Evolutionary conservation across 2,797 vertebrate species (phyloP).

Genomic region (Naso thynnoides): DNA sequence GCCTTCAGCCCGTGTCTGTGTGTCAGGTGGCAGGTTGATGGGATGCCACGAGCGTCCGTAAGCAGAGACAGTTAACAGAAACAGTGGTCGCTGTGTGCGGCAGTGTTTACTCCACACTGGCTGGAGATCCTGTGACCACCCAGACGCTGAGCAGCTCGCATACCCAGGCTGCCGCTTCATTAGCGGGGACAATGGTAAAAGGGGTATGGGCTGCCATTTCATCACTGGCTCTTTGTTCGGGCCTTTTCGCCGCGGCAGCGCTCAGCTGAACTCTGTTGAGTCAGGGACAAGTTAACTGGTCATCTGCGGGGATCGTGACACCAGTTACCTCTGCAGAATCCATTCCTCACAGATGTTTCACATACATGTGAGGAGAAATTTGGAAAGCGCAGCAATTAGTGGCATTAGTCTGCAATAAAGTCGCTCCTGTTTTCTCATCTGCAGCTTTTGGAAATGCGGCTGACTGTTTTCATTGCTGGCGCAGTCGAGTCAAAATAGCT

Average conservation of each 20-base stretch:
- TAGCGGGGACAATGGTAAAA: conserved; percentile 59
- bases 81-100: conserved; percentile 38
- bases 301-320: conserved; percentile 35
- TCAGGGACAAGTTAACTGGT: conserved; percentile 44
- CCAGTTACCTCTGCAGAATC: conserved; percentile 17
- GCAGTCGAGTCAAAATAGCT: too few species aligned
- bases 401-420: background rate
- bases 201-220: conserved; percentile 18
- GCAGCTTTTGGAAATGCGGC: background rate
- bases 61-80: conserved; percentile 19
- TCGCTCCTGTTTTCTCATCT: conserved; percentile 4
- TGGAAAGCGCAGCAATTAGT: background rate
- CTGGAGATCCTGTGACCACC: conserved; percentile 64
- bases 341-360: conserved; percentile 3
- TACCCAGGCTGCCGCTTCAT: conserved; percentile 50
- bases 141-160: conserved; percentile 40
- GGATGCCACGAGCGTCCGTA: background rate
- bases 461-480: background rate
- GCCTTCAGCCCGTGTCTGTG: background rate
- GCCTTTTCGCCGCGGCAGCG: conserved; percentile 25
- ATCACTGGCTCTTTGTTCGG: conserved; percentile 70
- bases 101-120: conserved; percentile 45
- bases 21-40: background rate
- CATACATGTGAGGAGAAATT: conserved; percentile 1
- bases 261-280: conserved; percentile 52